These are phyloP conservation scores for Brevimyrus niger DNA, from an alignment of 2,113 vertebrate genomes.

Conservation along the genomic window DNA sequence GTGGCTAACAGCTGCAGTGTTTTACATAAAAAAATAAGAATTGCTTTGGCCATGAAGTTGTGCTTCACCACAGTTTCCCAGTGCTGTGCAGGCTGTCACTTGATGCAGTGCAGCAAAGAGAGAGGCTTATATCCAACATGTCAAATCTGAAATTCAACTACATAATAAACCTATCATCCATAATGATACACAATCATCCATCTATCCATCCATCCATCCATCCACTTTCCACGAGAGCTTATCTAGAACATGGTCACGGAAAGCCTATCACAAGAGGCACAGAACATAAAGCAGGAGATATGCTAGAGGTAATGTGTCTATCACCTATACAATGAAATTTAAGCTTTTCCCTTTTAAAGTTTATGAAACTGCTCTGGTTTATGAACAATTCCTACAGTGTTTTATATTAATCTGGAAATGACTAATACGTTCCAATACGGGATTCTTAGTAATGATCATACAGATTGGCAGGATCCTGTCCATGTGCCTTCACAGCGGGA, in stretches of 20 bases:
- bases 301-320: not conserved
- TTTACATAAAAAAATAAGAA: not conserved
- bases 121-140: not conserved
- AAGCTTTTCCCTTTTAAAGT: not conserved
- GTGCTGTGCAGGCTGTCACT: not conserved
- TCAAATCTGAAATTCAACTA: not conserved
- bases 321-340: not conserved
- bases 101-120: not conserved
- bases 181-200: not conserved
- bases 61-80: not conserved
- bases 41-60: not conserved
- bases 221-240: not conserved
- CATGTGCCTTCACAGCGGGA: not conserved
- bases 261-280: not conserved
- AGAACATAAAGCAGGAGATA: not conserved
- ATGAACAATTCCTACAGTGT: not conserved
- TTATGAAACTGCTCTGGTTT: not conserved
- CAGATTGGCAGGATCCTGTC: not conserved
- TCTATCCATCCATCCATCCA: not conserved
- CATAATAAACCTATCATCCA: not conserved
- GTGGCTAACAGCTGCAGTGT: not conserved
- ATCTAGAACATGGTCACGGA: not conserved
- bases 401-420: not conserved
- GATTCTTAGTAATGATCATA: not conserved
- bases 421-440: not conserved